Evolutionary conservation across 2,113 vertebrate species (phyloP), one percentile per base, ranked within the genome.

Genomic region (Piliocolobus tephrosceles): DNA sequence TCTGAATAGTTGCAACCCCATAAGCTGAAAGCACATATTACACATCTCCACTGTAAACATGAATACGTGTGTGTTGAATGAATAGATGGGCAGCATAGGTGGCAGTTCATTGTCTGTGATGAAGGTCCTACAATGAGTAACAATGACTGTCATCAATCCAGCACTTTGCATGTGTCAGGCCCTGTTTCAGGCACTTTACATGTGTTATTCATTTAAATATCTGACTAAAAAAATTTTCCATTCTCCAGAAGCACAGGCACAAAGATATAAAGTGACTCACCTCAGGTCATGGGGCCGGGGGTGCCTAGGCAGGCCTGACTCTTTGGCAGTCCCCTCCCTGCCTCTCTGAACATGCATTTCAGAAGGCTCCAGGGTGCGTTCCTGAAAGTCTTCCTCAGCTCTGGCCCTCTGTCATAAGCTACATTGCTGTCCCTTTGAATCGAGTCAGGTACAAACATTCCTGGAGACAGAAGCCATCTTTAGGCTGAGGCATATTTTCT

Each of bases 331-430:
- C 13, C 72, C 8, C 17, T 45, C 38, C 7, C 38, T 72, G 27
- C 6, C 38, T 47, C 30, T 18, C 38, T 27, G 13, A 72, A 64
- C 35, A 22, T 1, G 10, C 40, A 12, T 86, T 84, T n/a, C 58
- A 83, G 25, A 57, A 87, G 43, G 25, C 0, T 76, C 12, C 2
- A n/a, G 68, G 8, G n/a, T 3, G 0, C 0, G 1, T 27, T 52
- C 55, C 5, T 0, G 3, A 68, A 57, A 70, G 20, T 50, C 20
- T 61, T 89, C 47, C 27, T 88, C 57, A 91, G 72, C 35, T 14
- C 57, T 79, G 23, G 3, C 12, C 16, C 5, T 38, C 27, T 79
- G 57, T 93, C 40, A 22, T 45, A n/a, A 82, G 11, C 32, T 8
- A 57, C 1, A 25, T 14, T 61, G 8, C 38, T 5, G 0, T 70